Evolutionary conservation across 1,140 invertebrate species (phyloP).

Genomic region (Drosophila santomea): DNA sequence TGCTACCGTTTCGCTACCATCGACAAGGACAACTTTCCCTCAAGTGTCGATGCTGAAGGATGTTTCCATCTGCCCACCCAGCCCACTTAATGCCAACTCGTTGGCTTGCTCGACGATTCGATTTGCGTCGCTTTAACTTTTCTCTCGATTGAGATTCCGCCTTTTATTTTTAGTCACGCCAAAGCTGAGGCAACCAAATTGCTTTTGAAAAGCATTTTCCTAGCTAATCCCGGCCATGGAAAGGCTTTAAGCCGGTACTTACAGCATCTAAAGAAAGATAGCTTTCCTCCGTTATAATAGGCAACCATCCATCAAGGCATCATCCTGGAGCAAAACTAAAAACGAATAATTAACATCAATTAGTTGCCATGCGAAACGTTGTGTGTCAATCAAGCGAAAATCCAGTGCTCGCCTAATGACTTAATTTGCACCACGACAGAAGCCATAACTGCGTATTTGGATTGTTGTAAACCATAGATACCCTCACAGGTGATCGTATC

Average conservation of each 20-base stretch:
- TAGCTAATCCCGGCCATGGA: conserved; percentile 39
- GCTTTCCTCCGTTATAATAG: neutral
- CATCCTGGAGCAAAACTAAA: conserved; percentile 43
- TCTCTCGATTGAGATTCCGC: conserved; percentile 57
- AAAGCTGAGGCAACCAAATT: conserved; percentile 19
- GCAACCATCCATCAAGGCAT: conserved; percentile 58
- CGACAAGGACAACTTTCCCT: conserved; percentile 69
- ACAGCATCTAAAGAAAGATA: neutral
- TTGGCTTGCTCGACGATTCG: conserved; percentile 55
- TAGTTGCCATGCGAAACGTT: conserved; percentile 57
- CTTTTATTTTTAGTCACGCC: conserved; percentile 48
- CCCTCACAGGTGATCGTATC: neutral
- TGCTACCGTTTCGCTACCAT: conserved; percentile 68
- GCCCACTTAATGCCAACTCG: conserved; percentile 54
- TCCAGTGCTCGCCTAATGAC: conserved; percentile 47
- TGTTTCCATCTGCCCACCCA: conserved; percentile 12
- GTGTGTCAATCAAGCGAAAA: conserved; percentile 67
- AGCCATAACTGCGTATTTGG: neutral
- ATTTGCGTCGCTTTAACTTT: conserved; percentile 79
- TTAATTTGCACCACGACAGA: conserved; percentile 45
- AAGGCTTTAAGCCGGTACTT: conserved; percentile 35
- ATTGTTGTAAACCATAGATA: neutral
- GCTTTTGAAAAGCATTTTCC: conserved; percentile 38
- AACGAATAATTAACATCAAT: conserved; percentile 74
- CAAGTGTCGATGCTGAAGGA: conserved; percentile 64